Conservation (phyloP, 2,797 vertebrate species). For the Sphenodon punctatus region DNA sequence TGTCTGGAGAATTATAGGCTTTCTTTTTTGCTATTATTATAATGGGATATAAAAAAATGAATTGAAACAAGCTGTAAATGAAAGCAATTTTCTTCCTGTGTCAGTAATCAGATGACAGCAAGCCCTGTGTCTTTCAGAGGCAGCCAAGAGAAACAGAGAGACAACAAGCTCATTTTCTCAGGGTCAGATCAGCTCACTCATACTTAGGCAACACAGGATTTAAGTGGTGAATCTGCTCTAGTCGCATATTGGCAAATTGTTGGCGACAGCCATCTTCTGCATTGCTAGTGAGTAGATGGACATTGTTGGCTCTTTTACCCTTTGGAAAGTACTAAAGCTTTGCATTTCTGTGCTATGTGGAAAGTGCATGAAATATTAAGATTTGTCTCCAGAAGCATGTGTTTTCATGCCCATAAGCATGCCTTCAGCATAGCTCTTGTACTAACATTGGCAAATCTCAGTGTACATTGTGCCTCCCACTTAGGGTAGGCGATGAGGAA, state of each 20-base stretch:
- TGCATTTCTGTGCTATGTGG: neutral
- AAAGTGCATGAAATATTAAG: neutral
- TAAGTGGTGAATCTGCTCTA: neutral
- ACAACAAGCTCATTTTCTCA: neutral
- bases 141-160: neutral
- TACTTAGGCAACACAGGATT: neutral
- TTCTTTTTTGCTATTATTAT: slow-evolving; percentile 53
- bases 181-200: neutral
- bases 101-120: slow-evolving; percentile 24
- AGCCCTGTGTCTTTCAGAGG: neutral
- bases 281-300: neutral
- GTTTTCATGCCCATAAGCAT: neutral
- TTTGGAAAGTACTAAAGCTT: neutral
- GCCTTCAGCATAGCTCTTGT: neutral
- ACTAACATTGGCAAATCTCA: neutral
- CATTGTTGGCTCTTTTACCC: neutral
- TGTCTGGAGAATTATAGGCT: slow-evolving; percentile 36
- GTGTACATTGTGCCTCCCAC: neutral
- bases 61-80: slow-evolving; percentile 54
- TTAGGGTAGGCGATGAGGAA: too few species aligned
- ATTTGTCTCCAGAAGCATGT: neutral
- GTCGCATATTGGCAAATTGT: neutral
- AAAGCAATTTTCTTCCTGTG: slow-evolving; percentile 58
- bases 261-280: rapidly evolving
- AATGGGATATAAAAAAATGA: slow-evolving; percentile 51